Evolutionary conservation across 2,888 invertebrate species (phyloP).

Genomic region (Drosophila stalkeri): DNA sequence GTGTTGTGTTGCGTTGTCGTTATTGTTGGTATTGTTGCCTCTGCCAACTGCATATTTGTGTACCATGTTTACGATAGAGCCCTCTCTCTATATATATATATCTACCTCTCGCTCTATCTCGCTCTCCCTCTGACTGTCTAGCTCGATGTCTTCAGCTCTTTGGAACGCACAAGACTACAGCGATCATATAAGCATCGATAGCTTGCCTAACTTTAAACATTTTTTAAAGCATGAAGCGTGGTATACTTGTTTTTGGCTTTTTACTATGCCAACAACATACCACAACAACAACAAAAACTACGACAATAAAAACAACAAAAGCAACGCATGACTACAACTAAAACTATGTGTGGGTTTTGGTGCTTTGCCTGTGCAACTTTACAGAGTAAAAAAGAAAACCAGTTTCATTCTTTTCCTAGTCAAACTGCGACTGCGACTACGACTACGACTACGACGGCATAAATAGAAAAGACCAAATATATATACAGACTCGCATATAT

Average conservation of each 20-base stretch:
- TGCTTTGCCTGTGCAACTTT: constrained; percentile 55
- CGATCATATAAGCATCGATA: constrained; percentile 71
- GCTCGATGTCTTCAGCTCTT: not conserved
- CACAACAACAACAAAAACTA: constrained; percentile 47
- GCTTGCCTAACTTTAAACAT: constrained; percentile 74
- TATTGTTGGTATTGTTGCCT: constrained; percentile 33
- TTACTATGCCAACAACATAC: constrained; percentile 69
- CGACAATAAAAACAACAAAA: constrained; percentile 35
- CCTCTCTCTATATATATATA: not conserved
- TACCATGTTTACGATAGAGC: constrained; percentile 58
- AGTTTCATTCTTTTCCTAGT: constrained; percentile 75
- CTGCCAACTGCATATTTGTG: constrained; percentile 67
- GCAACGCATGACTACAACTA: constrained; percentile 68
- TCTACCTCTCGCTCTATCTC: not conserved
- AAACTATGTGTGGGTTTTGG: constrained; percentile 75
- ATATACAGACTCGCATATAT: constrained; percentile 19
- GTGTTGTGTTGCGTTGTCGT: constrained; percentile 24
- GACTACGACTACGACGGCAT: constrained; percentile 19
- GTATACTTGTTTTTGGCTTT: constrained; percentile 73
- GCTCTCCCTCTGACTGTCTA: not conserved
- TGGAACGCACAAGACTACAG: constrained; percentile 22
- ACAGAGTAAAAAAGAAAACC: constrained; percentile 54
- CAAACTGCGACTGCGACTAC: constrained; percentile 20
- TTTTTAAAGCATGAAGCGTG: constrained; percentile 73
- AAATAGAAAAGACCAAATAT: constrained; percentile 26